Evolutionary conservation across 92 coral and sea anemone genomes (phyloP), one percentile per base, ranked within the genome.

Genomic region (Meandrina meandrites): DNA sequence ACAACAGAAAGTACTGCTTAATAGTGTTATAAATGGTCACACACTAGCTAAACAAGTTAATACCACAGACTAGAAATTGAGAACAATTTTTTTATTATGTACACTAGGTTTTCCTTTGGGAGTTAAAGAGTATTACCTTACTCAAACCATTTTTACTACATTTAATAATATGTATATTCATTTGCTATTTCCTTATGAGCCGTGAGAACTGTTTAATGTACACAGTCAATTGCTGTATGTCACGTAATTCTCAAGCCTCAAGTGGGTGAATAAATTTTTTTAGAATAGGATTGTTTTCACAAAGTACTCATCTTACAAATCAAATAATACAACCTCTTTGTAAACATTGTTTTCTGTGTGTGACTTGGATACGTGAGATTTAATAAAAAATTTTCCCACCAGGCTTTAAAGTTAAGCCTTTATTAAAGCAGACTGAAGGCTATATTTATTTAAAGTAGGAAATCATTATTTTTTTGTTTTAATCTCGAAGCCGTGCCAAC

Each of bases 371-470:
- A 73, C 48, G 36, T 22, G 14, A 73, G 78, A 40, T 73, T 73
- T 35, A 73, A 40, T 17, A 4, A 34, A 72, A 36, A 18, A 19
- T 14, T 73, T 73, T 73, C 78, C 78, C 78, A 73, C 78, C 78
- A 19, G 50, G 78, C n/a, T 19, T 73, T 73, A 19, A 73, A 3
- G 45, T 73, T 73, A 34, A 73, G 78, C 78, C 51, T 35, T 73
- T 73, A 34, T 73, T 73, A 73, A 34, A 73, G 27, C 48, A 37
- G 78, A 73, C 48, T 36, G 30, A 4, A 17, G 78, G 78, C 78
- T 73, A 36, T 73, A 73, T 73, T 73, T 73, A 19, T 51, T 19
- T 17, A 73, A 72, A 73, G 78, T 18, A 73, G 78, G 78, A 73
- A 73, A 37, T 73, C 2, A 15, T 21, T 67, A n/a, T n/a, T n/a